Percentiles rank a stretch among this genome's conserved stretches.
Evolutionary conservation across 2,113 vertebrate genomes (phyloP).

Genomic region (Plotosus lineatus): DNA sequence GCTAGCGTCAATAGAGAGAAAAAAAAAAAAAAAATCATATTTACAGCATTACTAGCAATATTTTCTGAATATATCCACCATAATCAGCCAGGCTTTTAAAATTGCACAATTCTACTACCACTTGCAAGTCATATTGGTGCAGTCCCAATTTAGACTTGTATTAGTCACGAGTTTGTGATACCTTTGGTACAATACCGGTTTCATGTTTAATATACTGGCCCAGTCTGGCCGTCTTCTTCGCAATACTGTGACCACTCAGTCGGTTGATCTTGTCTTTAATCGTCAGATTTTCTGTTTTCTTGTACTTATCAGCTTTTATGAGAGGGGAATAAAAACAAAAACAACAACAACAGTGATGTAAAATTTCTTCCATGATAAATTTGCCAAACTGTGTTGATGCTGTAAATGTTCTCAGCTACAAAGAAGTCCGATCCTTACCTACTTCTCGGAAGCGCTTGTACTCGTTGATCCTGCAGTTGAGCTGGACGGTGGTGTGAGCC

Average conservation of each 20-base stretch:
- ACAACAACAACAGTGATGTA: background rate
- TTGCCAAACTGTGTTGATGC: background rate
- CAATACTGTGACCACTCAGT: conserved; percentile 88
- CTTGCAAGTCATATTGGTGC: background rate
- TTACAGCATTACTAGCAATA: background rate
- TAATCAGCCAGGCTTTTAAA: background rate
- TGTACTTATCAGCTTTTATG: conserved; percentile 86
- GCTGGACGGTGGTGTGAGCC: conserved; percentile 72
- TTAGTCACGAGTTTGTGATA: conserved; percentile 56
- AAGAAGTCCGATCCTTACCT: conserved; percentile 76
- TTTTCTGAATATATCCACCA: background rate
- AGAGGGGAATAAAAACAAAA: background rate
- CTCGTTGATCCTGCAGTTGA: conserved; percentile 91
- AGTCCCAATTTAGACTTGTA: background rate
- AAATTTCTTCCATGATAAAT: background rate
- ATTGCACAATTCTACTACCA: background rate
- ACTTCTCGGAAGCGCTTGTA: conserved; percentile 93
- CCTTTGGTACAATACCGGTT: conserved; percentile 84
- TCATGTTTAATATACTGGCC: conserved; percentile 88
- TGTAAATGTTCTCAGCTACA: background rate
- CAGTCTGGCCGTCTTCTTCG: conserved; percentile 89
- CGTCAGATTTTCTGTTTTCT: conserved; percentile 80
- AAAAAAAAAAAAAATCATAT: background rate
- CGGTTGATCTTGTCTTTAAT: conserved; percentile 86
- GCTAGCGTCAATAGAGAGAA: conserved; percentile 62